Conservation (phyloP, 1,140 invertebrate species). For the Penaeus vannamei region DNA sequence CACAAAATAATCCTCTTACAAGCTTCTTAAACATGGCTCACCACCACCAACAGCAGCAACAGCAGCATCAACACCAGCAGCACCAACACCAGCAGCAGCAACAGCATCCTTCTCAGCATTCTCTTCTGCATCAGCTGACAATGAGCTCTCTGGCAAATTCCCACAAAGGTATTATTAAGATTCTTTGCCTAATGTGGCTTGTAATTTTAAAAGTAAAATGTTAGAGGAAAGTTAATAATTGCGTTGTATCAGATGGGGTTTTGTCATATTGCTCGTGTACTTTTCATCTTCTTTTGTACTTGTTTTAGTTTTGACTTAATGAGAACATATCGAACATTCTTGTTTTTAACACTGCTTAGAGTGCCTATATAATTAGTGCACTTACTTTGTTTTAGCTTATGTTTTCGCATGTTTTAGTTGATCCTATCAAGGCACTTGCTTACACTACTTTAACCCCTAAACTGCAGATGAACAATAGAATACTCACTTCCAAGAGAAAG, state of each 20-base stretch:
- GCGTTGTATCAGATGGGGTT: not conserved
- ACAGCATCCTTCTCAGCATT: conserved; percentile 62
- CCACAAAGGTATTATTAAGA: conserved; percentile 61
- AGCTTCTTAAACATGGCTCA: conserved; percentile 66
- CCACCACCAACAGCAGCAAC: conserved; percentile 63
- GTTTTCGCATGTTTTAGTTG: too few relatives aligned
- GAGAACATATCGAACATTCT: too few relatives aligned
- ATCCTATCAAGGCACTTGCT: too few relatives aligned
- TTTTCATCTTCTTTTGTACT: not conserved
- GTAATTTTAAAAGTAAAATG: too few relatives aligned
- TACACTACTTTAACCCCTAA: too few relatives aligned
- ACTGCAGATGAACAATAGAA: too few relatives aligned
- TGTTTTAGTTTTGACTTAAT: too few relatives aligned
- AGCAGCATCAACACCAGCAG: conserved; percentile 58
- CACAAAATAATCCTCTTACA: conserved; percentile 66
- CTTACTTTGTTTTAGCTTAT: too few relatives aligned
- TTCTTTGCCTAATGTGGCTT: not conserved
- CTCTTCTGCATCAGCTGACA: conserved; percentile 65
- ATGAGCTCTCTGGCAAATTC: conserved; percentile 64
- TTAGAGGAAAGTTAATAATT: not conserved
- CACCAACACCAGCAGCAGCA: conserved; percentile 66
- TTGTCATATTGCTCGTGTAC: not conserved
- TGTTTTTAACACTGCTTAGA: too few relatives aligned
- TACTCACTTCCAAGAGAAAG: too few relatives aligned
- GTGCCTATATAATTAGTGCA: too few relatives aligned